Evolutionary conservation across 1,140 invertebrate genomes (phyloP).

Genomic region (Hypsibius dujardini): DNA sequence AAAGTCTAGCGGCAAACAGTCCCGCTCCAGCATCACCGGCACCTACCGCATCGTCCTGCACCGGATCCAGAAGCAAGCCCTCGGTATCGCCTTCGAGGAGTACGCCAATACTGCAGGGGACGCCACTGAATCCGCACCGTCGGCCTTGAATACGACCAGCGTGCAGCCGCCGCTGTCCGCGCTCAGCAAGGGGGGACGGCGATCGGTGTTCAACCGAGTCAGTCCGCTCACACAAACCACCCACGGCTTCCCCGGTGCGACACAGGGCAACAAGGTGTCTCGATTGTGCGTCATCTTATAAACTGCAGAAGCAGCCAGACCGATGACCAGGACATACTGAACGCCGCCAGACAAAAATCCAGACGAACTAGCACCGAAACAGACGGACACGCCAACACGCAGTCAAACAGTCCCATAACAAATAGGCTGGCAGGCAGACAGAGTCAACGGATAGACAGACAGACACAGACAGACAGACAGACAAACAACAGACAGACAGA

Average conservation of each 20-base stretch:
- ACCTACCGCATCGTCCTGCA: conserved; percentile 44
- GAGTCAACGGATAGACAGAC: no score
- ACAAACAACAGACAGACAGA: no score
- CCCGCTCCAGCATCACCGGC: conserved; percentile 39
- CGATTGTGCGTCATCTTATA: neutral
- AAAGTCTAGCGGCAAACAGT: conserved; percentile 34
- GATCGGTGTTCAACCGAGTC: neutral
- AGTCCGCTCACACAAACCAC: neutral
- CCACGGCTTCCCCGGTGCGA: neutral
- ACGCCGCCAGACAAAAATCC: no score
- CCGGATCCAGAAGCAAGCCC: conserved; percentile 30
- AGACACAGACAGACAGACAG: no score
- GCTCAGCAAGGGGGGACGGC: neutral
- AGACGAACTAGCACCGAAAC: neutral
- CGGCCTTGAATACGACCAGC: neutral
- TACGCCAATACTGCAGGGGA: neutral
- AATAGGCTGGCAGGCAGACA: neutral
- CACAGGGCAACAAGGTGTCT: conserved; percentile 4
- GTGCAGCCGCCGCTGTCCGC: neutral
- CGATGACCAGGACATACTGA: no score
- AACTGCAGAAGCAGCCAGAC: neutral
- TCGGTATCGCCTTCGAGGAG: conserved; percentile 1
- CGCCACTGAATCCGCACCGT: conserved; percentile 1
- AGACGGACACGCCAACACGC: neutral
- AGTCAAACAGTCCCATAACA: neutral